Evolutionary conservation across 2,113 vertebrate genomes (phyloP).

Genomic region (Eublepharis macularius): DNA sequence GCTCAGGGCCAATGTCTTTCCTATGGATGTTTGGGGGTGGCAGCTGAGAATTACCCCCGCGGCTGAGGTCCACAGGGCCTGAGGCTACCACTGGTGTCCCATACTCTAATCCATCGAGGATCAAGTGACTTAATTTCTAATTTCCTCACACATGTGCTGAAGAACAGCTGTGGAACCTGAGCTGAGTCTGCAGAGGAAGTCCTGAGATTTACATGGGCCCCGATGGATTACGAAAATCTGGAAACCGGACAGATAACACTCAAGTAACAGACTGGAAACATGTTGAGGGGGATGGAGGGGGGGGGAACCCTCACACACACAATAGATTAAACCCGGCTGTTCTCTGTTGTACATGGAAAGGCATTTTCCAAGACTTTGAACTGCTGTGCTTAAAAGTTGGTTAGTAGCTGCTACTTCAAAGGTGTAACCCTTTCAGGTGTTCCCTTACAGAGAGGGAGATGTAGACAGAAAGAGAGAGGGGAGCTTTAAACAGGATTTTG

Average conservation of each 20-base stretch:
- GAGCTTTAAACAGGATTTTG: slow-evolving; percentile 34
- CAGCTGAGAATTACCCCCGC: not conserved
- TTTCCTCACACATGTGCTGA: slow-evolving; percentile 70
- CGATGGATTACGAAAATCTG: slow-evolving; percentile 64
- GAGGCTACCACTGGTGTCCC: slow-evolving; percentile 8
- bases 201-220: slow-evolving; percentile 72
- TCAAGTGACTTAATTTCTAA: slow-evolving; percentile 73
- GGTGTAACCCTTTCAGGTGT: slow-evolving; percentile 50
- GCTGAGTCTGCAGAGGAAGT: slow-evolving; percentile 72
- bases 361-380: slow-evolving; percentile 68
- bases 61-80: not conserved
- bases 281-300: slow-evolving; percentile 30
- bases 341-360: slow-evolving; percentile 56
- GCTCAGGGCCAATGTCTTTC: not conserved
- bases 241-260: slow-evolving; percentile 70
- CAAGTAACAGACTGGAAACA: slow-evolving; percentile 62
- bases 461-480: too few relatives aligned
- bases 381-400: slow-evolving; percentile 56
- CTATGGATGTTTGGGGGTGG: rapidly evolving
- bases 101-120: slow-evolving; percentile 46
- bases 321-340: slow-evolving; percentile 69
- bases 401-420: slow-evolving; percentile 56
- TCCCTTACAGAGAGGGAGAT: not conserved
- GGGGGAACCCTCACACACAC: not conserved
- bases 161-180: slow-evolving; percentile 73